Conservation (phyloP, 2,113 vertebrate species). For the Phodopus roborovskii region DNA sequence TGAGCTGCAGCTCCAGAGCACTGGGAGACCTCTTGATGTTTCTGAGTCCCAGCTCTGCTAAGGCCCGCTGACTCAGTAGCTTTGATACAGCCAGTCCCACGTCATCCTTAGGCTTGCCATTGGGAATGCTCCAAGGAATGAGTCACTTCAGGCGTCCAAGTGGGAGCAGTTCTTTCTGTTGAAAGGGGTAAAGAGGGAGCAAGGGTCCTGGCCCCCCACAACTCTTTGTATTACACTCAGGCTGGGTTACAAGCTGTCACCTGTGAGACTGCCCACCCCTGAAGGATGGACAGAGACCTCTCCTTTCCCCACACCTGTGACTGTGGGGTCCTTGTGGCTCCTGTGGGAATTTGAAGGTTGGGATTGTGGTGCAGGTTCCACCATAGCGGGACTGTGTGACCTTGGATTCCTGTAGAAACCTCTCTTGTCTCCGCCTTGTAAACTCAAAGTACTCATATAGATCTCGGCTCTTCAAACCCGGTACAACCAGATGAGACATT, state of each 20-base stretch:
- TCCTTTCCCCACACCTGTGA: background rate
- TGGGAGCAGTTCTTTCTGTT: constrained; percentile 15
- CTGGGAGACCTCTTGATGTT: background rate
- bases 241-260: background rate
- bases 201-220: background rate
- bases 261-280: background rate
- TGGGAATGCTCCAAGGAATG: constrained; percentile 46
- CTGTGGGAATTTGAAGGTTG: background rate
- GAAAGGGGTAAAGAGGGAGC: background rate
- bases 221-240: constrained; percentile 4
- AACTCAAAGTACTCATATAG: background rate
- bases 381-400: background rate
- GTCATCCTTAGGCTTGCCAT: constrained; percentile 1
- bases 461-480: background rate
- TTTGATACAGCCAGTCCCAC: background rate
- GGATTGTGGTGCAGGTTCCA: background rate
- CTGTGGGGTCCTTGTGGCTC: background rate
- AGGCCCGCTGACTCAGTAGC: background rate
- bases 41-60: background rate
- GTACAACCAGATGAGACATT: background rate
- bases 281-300: background rate
- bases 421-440: background rate
- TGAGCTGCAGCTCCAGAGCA: background rate
- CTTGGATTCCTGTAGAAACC: too few species aligned
- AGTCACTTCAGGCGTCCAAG: constrained; percentile 51